Percentiles rank a stretch among this genome's conserved stretches.
Conservation (phyloP, 2,797 vertebrate species). For the Podargus strigoides region DNA sequence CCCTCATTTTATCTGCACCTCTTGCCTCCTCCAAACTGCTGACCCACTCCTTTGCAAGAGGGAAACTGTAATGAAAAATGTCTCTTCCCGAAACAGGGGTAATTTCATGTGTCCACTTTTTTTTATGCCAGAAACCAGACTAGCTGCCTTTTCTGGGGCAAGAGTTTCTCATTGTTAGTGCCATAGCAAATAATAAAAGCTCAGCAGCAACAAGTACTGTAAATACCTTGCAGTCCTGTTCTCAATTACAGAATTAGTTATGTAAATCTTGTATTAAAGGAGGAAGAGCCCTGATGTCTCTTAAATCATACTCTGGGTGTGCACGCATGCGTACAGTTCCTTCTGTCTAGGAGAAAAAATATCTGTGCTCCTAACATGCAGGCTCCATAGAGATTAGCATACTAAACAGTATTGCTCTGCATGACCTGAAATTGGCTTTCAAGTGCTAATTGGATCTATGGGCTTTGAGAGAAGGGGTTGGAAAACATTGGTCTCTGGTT, state of each 20-base stretch:
- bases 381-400: slow-evolving; percentile 37
- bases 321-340: background rate
- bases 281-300: slow-evolving; percentile 16
- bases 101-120: background rate
- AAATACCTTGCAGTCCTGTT: slow-evolving; percentile 32
- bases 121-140: background rate
- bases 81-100: background rate
- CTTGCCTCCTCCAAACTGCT: background rate
- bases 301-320: background rate
- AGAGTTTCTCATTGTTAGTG: background rate
- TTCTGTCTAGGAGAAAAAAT: slow-evolving; percentile 12
- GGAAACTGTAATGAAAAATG: background rate
- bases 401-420: slow-evolving; percentile 23
- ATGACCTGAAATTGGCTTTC: slow-evolving; percentile 30
- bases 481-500: background rate
- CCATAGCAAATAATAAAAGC: background rate
- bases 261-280: slow-evolving; percentile 41
- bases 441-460: slow-evolving; percentile 33
- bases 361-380: background rate
- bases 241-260: slow-evolving; percentile 53
- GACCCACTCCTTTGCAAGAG: background rate
- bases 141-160: background rate
- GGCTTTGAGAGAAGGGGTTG: background rate
- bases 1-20: background rate
- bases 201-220: background rate